phyloP scores from a whole-genome alignment of 1,140 invertebrate species.

The Drosophila cardini region DNA sequence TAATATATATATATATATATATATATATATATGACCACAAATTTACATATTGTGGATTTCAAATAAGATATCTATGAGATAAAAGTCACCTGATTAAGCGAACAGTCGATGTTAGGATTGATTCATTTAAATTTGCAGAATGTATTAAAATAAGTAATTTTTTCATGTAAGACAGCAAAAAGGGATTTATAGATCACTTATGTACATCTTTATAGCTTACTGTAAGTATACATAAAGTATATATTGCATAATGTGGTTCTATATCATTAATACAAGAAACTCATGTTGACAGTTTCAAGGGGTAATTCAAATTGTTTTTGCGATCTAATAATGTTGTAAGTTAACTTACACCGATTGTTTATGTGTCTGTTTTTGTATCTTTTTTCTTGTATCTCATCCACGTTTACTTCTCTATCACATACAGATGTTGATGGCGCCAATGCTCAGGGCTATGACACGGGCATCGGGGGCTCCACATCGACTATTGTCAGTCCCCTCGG shows the following conservation, averaged over 20 bases:
- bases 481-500: slow-evolving; percentile 83
- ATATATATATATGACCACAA: slow-evolving; percentile 5
- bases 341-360: slow-evolving; percentile 23
- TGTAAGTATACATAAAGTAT: too few relatives aligned
- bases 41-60: slow-evolving; percentile 16
- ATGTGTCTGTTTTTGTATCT: not conserved
- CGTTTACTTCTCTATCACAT: slow-evolving; percentile 11
- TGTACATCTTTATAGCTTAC: too few relatives aligned
- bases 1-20: too few relatives aligned
- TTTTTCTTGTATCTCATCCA: not conserved
- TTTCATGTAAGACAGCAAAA: not conserved
- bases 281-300: too few relatives aligned
- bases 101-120: not conserved
- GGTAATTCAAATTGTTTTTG: too few relatives aligned
- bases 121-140: slow-evolving; percentile 5
- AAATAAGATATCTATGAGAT: not conserved
- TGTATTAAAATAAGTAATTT: slow-evolving; percentile 1
- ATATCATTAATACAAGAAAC: too few relatives aligned
- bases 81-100: not conserved
- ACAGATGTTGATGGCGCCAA: slow-evolving; percentile 83
- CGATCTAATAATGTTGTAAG: not conserved
- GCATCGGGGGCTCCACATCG: slow-evolving; percentile 84
- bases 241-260: too few relatives aligned
- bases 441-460: slow-evolving; percentile 83
- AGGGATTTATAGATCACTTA: slow-evolving; percentile 2